Conservation (phyloP, 2,113 vertebrate genomes). For the human (Homo sapiens) region GRCh38 chr6:96551501-96552000, state of each 20-base stretch:
- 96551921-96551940: slow-evolving; percentile 84
- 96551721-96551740: slow-evolving; percentile 6
- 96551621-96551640: background rate
- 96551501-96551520: slow-evolving; percentile 93
- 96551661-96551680: background rate
- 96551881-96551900: slow-evolving; percentile 95
- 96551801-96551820: slow-evolving; percentile 29
- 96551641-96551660: background rate
- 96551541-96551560: background rate
- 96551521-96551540: slow-evolving; percentile 1
- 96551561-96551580: background rate
- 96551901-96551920: slow-evolving; percentile 97
- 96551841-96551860: slow-evolving; percentile 93
- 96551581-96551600: slow-evolving; percentile 1
- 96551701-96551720: slow-evolving; percentile 2
- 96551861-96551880: slow-evolving; percentile 90
- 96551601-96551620: background rate
- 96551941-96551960: background rate
- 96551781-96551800: background rate
- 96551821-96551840: slow-evolving; percentile 83
- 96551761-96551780: background rate
- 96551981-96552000: background rate
- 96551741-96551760: background rate
- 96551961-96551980: background rate
- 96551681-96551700: slow-evolving; percentile 2